Base-by-base conservation (phyloP, 2,888 invertebrate genomes). In the Ennomos erosarius region DNA sequence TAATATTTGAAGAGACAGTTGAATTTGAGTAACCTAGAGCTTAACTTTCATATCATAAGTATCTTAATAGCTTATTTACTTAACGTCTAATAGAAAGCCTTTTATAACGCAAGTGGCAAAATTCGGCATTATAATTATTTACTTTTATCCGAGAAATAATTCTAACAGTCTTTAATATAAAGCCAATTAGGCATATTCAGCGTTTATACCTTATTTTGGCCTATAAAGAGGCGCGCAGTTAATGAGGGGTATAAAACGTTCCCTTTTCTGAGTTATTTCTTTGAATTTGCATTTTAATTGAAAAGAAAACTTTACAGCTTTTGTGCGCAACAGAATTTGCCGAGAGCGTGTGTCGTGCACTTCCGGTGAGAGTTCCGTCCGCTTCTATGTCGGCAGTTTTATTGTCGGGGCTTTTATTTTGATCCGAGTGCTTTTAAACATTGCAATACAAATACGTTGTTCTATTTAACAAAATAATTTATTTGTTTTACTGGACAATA, bases 271-370 rank as follows among this genome's bases (percentile, higher is more conserved):
- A 87, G 79, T 82, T 85, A 87, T 86, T 79, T 71, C 73, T 74
- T 67, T 60, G 68, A 82, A 87, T 87, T 87, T 81, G 76, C 86
- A 87, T 85, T 84, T 87, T 82, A 82, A 87, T 85, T 82, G 77
- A 74, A 79, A 83, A 82, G 79, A 81, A 81, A 83, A 77, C 76
- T 69, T 69, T 71, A 73, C 62, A 73, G 73, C 70, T 72, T 71
- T 69, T 69, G 63, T 78, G 65, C 59, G 73, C 71, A 75, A 78
- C 72, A 59, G 55, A 57, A 59, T 53, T 52, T 47, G 57, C 52
- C 59, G 13, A 12, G 35, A 53, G 54, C 53, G 59, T 59, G 59
- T 63, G 55, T 65, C 59, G 54, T 44, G 44, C 54, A 56, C 50
- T 42, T 64, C 65, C 57, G 56, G 46, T 13, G 55, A 47, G 52